A percentile compares a stretch with the other conserved stretches of the same genome.
These are phyloP conservation scores for Xiphias gladius DNA, from an alignment of 2,113 vertebrate species.

Conservation along the genomic window DNA sequence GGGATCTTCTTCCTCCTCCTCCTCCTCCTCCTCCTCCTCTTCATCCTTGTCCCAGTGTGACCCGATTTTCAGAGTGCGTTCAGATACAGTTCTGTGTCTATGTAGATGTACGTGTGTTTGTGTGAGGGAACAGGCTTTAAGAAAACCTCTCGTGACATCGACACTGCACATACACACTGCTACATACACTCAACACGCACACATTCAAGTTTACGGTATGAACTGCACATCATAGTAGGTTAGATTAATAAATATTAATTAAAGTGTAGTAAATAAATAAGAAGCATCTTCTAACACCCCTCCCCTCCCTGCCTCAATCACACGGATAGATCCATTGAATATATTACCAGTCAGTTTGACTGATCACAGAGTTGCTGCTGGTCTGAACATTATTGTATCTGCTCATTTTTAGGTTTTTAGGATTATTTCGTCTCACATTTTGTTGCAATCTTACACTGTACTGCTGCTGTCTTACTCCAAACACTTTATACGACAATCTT, in stretches of 20 bases:
- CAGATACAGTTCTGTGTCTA: constrained; percentile 5
- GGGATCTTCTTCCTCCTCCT: constrained; percentile 18
- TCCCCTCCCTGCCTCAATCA: background rate
- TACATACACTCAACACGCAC: constrained; percentile 52
- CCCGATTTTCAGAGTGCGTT: constrained; percentile 50
- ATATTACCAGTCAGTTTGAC: background rate
- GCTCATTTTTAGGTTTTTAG: background rate
- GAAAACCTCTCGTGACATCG: background rate
- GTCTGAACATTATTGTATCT: background rate
- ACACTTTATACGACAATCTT: background rate
- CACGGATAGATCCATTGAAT: background rate
- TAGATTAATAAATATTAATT: constrained; percentile 75
- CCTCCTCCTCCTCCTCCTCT: background rate
- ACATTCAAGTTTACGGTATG: constrained; percentile 75
- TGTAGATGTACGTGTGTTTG: constrained; percentile 4
- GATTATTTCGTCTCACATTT: background rate
- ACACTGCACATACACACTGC: constrained; percentile 7
- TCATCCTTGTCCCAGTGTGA: constrained; percentile 5
- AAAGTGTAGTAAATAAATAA: constrained; percentile 71
- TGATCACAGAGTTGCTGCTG: background rate
- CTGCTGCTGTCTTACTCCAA: background rate
- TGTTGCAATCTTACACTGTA: background rate
- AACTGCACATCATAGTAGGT: constrained; percentile 60
- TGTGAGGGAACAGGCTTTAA: constrained; percentile 66
- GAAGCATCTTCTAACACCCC: constrained; percentile 10